Conservation (phyloP, 2,888 invertebrate species). For the Polymixis lichenea region DNA sequence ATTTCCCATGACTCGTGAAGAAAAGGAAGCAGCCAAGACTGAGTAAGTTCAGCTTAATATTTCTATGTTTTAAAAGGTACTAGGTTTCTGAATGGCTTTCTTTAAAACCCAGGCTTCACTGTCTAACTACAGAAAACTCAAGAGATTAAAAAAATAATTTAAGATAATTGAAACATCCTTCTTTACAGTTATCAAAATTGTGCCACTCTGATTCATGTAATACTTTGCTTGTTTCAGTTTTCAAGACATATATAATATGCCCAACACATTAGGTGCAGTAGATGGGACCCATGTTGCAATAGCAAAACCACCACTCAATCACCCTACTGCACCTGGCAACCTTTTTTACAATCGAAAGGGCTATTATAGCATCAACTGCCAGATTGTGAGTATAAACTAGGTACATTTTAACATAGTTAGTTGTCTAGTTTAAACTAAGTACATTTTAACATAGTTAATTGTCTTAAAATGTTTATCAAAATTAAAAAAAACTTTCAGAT, state of each 20-base stretch:
- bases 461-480: background rate
- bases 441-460: background rate
- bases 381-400: background rate
- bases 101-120: background rate
- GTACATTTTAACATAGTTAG: no score
- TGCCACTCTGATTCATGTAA: no score
- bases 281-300: background rate
- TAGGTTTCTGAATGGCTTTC: background rate
- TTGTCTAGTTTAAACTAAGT: background rate
- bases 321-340: slow-evolving; percentile 1
- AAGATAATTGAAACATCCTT: background rate
- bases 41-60: slow-evolving; percentile 1
- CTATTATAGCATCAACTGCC: slow-evolving; percentile 3
- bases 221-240: no score
- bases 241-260: background rate
- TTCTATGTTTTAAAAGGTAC: background rate
- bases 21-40: background rate
- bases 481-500: background rate
- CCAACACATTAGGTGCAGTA: background rate
- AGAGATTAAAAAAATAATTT: background rate
- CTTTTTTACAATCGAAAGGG: background rate
- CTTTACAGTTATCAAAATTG: background rate
- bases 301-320: background rate
- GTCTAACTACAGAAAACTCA: background rate
- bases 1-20: background rate